A percentile compares a stretch with the other conserved stretches of the same genome.
Conservation (phyloP, 1,140 invertebrate genomes). For the Mizuhopecten yessoensis region DNA sequence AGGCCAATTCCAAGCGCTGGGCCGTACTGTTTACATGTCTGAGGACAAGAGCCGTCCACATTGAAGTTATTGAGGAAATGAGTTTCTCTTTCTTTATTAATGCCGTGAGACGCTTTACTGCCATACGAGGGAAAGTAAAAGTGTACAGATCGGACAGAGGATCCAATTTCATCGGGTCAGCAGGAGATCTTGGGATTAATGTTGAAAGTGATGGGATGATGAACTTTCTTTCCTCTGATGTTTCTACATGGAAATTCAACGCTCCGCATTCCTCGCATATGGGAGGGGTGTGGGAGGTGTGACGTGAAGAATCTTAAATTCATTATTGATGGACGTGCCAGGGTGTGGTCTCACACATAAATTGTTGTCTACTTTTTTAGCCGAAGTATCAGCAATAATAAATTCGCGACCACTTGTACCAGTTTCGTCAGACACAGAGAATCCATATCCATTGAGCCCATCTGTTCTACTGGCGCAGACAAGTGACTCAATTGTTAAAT, state of each 20-base stretch:
- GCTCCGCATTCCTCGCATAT: slow-evolving; percentile 59
- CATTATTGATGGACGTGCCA: slow-evolving; percentile 53
- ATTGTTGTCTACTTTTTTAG: slow-evolving; percentile 64
- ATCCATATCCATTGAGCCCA: slow-evolving; percentile 56
- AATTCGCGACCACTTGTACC: slow-evolving; percentile 63
- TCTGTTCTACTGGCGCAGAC: too few relatives aligned
- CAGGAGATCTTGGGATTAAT: slow-evolving; percentile 40
- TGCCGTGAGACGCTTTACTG: slow-evolving; percentile 57
- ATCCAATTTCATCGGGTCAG: slow-evolving; percentile 66
- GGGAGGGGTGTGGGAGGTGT: slow-evolving; percentile 68
- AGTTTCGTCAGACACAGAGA: slow-evolving; percentile 52
- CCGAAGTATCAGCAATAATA: slow-evolving; percentile 63
- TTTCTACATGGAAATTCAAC: slow-evolving; percentile 43
- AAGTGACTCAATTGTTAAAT: too few relatives aligned
- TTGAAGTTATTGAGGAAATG: slow-evolving; percentile 66
- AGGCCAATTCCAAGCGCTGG: slow-evolving; percentile 59
- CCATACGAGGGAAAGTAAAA: slow-evolving; percentile 53
- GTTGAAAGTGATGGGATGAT: not conserved
- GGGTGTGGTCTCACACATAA: slow-evolving; percentile 63
- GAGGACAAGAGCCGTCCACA: slow-evolving; percentile 59
- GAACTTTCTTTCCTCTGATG: not conserved
- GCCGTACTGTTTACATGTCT: slow-evolving; percentile 67
- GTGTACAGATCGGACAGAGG: slow-evolving; percentile 61
- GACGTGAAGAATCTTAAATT: slow-evolving; percentile 60
- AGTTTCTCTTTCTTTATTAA: slow-evolving; percentile 67